Conservation (phyloP, 2,888 invertebrate genomes). For the Mimas tiliae region DNA sequence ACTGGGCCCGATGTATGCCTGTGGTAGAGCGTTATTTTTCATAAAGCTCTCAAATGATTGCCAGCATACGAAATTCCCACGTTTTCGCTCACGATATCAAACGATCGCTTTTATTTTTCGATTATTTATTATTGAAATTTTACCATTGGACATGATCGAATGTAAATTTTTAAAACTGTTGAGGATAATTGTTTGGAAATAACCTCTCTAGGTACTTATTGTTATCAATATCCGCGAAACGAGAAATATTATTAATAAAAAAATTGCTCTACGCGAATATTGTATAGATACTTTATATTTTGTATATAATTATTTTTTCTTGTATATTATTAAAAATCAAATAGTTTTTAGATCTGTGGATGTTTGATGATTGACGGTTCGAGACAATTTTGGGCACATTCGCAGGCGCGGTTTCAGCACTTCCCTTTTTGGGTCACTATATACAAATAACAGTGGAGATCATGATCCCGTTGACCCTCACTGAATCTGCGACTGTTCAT, state of each 20-base stretch:
- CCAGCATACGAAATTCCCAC: background rate
- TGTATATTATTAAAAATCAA: slow-evolving; percentile 69
- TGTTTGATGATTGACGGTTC: slow-evolving; percentile 39
- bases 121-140: slow-evolving; percentile 50
- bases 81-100: background rate
- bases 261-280: slow-evolving; percentile 63
- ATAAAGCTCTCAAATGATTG: background rate
- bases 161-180: slow-evolving; percentile 50
- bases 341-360: slow-evolving; percentile 74
- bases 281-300: slow-evolving; percentile 80
- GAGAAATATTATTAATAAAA: slow-evolving; percentile 38
- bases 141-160: slow-evolving; percentile 54
- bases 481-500: slow-evolving; percentile 37
- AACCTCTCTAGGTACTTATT: slow-evolving; percentile 73
- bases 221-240: slow-evolving; percentile 67
- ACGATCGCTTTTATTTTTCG: slow-evolving; percentile 32
- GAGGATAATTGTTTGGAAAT: slow-evolving; percentile 45
- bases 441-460: background rate
- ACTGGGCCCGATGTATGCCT: background rate
- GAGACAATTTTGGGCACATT: slow-evolving; percentile 4
- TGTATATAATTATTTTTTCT: slow-evolving; percentile 77
- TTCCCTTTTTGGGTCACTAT: background rate
- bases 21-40: background rate
- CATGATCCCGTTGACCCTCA: background rate
- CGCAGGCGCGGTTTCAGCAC: slow-evolving; percentile 19